These are phyloP conservation scores for Heliocidaris tuberculata DNA, from an alignment of 35 echinoderm and acorn worm species.

Conservation along the genomic window DNA sequence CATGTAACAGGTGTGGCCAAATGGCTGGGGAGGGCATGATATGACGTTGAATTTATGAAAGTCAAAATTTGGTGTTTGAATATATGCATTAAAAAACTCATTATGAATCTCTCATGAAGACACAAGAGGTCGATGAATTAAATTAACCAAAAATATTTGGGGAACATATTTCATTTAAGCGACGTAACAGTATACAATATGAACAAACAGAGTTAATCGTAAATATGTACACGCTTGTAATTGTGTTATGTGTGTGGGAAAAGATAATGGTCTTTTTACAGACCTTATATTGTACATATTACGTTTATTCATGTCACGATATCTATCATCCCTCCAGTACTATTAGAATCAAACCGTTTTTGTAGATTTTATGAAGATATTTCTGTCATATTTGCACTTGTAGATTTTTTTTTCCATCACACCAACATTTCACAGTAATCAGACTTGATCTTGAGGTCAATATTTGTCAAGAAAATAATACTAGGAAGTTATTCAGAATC, in stretches of 20 bases:
- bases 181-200: no score
- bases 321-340: not conserved
- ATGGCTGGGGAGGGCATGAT: not conserved
- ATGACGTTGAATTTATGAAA: not conserved
- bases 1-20: not conserved
- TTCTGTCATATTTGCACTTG: not conserved
- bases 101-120: no score
- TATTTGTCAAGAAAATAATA: not conserved
- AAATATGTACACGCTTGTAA: not conserved
- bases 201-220: no score
- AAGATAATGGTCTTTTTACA: not conserved
- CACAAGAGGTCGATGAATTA: no score
- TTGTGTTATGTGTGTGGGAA: not conserved
- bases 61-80: not conserved
- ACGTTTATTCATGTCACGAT: not conserved
- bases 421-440: not conserved
- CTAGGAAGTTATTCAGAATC: not conserved
- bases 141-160: no score
- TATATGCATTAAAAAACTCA: no score
- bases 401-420: not conserved
- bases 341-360: not conserved
- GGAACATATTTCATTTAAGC: no score
- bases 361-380: not conserved
- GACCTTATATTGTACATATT: not conserved
- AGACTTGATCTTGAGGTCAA: not conserved